Conservation (phyloP, 2,797 vertebrate species). For the Emydoidea blandingii region DNA sequence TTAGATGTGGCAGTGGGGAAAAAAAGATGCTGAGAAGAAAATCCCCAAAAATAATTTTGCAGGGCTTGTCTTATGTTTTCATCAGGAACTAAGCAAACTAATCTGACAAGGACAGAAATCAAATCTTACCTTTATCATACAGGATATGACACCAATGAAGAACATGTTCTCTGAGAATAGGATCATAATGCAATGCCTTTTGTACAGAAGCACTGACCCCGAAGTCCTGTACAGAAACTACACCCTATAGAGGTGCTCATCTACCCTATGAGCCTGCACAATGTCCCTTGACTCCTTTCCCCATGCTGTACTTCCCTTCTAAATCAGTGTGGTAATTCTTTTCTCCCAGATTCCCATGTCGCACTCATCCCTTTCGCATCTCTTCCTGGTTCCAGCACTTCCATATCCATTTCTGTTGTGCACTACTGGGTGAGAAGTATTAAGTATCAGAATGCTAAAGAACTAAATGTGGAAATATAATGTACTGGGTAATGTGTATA, state of each 20-base stretch:
- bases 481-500: not conserved
- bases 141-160: conserved; percentile 68
- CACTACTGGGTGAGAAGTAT: not conserved
- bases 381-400: not conserved
- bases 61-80: conserved; percentile 75
- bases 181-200: conserved; percentile 39
- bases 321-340: not conserved
- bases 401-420: not conserved
- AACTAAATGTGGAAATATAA: not conserved
- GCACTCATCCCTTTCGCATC: not conserved
- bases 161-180: conserved; percentile 54
- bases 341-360: not conserved
- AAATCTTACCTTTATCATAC: conserved; percentile 77
- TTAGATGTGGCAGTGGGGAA: conserved; percentile 64
- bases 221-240: not conserved
- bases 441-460: not conserved
- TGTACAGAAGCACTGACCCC: conserved; percentile 24
- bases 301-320: not conserved
- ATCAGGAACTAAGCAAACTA: conserved; percentile 76
- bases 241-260: not conserved
- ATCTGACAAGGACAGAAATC: conserved; percentile 76
- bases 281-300: not conserved
- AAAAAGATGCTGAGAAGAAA: conserved; percentile 69
- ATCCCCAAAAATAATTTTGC: conserved; percentile 74
- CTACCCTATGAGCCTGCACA: not conserved